phyloP scores from a whole-genome alignment of 2,797 vertebrate species.

The Anisognathus igniventris region DNA sequence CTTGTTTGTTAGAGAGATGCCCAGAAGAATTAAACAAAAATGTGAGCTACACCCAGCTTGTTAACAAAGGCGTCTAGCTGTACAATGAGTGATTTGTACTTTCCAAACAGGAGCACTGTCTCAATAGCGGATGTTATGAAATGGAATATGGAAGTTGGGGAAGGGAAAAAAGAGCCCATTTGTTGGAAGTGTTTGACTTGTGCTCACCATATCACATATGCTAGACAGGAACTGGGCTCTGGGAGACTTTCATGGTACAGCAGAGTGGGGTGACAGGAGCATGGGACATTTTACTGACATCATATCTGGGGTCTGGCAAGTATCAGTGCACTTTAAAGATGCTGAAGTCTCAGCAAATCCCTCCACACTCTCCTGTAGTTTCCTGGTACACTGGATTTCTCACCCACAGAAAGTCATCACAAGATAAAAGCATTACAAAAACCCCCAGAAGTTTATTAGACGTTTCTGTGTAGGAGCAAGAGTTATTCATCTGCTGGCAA shows the following conservation, averaged over 20 bases:
- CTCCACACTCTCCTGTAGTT: neutral
- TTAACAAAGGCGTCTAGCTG: conserved; percentile 44
- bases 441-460: neutral
- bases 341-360: neutral
- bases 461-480: neutral
- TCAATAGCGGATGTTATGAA: conserved; percentile 40
- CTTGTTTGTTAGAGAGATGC: conserved; percentile 51
- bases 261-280: neutral
- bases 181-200: neutral
- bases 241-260: neutral
- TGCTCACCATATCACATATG: neutral
- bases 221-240: neutral
- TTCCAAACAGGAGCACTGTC: conserved; percentile 43
- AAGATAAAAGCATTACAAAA: neutral
- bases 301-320: neutral
- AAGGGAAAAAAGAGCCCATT: neutral
- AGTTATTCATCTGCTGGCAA: neutral
- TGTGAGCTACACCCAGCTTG: conserved; percentile 41
- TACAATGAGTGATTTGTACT: conserved; percentile 50
- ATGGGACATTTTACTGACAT: neutral
- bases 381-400: neutral
- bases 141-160: neutral
- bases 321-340: neutral
- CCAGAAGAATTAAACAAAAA: conserved; percentile 54
- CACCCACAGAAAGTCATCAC: neutral